A percentile compares a stretch with the other conserved stretches of the same genome.
Evolutionary conservation across 2,888 invertebrate species (phyloP).

Genomic region (Malacosoma neustria): DNA sequence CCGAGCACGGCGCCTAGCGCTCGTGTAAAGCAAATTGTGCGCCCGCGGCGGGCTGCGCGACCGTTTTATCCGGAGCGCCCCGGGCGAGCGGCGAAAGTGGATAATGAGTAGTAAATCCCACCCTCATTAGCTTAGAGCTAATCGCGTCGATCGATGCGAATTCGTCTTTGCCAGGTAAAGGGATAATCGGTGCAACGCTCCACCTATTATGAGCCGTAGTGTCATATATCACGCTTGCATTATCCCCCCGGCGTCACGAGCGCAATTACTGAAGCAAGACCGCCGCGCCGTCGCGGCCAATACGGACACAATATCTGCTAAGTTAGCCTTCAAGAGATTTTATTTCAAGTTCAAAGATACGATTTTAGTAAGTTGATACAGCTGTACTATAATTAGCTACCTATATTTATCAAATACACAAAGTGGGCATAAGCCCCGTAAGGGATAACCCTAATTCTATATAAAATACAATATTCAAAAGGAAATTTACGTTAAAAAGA

Average conservation of each 20-base stretch:
- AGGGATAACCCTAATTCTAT: too few relatives aligned
- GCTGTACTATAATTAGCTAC: too few relatives aligned
- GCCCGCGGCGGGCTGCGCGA: constrained; percentile 37
- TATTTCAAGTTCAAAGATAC: not conserved
- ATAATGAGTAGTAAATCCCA: constrained; percentile 69
- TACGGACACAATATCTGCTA: constrained; percentile 49
- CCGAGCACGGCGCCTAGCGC: constrained; percentile 34
- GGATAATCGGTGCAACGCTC: constrained; percentile 62
- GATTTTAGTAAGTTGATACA: too few relatives aligned
- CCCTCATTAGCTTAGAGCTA: constrained; percentile 66
- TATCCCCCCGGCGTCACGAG: constrained; percentile 60
- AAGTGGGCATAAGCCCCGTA: too few relatives aligned
- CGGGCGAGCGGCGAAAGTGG: constrained; percentile 62
- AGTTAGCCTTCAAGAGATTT: constrained; percentile 23
- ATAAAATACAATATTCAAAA: too few relatives aligned
- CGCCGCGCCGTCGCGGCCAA: constrained; percentile 33
- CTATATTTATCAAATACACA: too few relatives aligned
- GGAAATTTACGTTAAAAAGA: too few relatives aligned
- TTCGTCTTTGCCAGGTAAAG: constrained; percentile 64
- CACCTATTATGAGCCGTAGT: constrained; percentile 66
- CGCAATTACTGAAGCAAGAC: constrained; percentile 59
- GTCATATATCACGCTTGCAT: constrained; percentile 71
- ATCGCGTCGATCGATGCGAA: constrained; percentile 63
- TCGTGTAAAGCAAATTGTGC: constrained; percentile 48
- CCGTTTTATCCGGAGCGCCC: constrained; percentile 66